Evolutionary conservation across 2,888 invertebrate genomes (phyloP).

Genomic region (Unio delphinus): DNA sequence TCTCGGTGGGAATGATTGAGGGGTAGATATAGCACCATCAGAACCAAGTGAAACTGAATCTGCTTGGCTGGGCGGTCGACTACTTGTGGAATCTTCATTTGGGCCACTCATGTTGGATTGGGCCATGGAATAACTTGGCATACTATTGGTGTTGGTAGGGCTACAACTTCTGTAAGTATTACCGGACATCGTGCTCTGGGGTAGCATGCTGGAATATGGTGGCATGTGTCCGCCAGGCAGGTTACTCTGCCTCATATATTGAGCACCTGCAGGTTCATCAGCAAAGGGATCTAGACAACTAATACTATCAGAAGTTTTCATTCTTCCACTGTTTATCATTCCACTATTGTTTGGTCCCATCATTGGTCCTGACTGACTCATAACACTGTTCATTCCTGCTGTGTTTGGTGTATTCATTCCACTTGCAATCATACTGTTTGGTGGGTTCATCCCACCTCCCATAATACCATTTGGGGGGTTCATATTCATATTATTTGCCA

Average conservation of each 20-base stretch:
- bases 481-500: slow-evolving; percentile 26
- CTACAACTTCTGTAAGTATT: slow-evolving; percentile 4
- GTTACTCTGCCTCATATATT: slow-evolving; percentile 32
- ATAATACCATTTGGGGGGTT: slow-evolving; percentile 29
- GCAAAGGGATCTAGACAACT: slow-evolving; percentile 70
- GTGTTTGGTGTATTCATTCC: slow-evolving; percentile 9
- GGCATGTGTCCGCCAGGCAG: slow-evolving; percentile 29
- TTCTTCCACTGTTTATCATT: slow-evolving; percentile 13
- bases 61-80: not conserved
- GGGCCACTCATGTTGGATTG: slow-evolving; percentile 2
- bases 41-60: not conserved
- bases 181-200: slow-evolving; percentile 15
- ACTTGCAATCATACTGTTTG: slow-evolving; percentile 36
- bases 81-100: slow-evolving; percentile 14
- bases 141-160: slow-evolving; percentile 5
- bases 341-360: slow-evolving; percentile 9
- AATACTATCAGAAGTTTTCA: slow-evolving; percentile 54
- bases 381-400: slow-evolving; percentile 13
- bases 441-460: slow-evolving; percentile 41
- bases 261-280: slow-evolving; percentile 60
- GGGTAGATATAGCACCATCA: not conserved
- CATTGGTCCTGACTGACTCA: not conserved
- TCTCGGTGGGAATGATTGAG: not conserved
- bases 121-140: slow-evolving; percentile 17
- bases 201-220: slow-evolving; percentile 23